phyloP scores from a whole-genome alignment of 2,797 vertebrate genomes.

The Pachyuromys duprasi region DNA sequence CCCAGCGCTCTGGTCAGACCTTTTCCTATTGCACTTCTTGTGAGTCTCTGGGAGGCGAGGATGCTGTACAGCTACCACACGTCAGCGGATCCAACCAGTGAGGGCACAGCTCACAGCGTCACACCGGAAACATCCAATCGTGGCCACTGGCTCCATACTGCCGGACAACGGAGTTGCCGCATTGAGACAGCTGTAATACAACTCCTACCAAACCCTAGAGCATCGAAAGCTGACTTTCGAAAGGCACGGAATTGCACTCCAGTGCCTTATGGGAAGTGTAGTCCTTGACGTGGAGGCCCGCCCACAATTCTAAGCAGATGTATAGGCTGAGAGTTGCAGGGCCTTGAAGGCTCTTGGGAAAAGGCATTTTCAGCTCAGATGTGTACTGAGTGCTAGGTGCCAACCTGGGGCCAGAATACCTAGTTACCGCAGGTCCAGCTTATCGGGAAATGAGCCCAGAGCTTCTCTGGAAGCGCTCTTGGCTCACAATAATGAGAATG shows the following conservation, averaged over 20 bases:
- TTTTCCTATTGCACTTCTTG: slow-evolving; percentile 78
- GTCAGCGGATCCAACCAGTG: not conserved
- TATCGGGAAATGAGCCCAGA: not conserved
- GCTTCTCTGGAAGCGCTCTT: not conserved
- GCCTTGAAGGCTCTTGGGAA: not conserved
- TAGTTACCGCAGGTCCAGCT: not conserved
- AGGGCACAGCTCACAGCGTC: not conserved
- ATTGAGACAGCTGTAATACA: not conserved
- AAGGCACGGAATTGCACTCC: accelerated
- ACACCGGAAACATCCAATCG: slow-evolving; percentile 75
- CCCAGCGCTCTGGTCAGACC: not conserved
- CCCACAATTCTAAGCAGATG: accelerated
- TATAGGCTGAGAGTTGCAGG: not conserved
- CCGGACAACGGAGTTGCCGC: not conserved
- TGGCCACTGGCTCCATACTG: slow-evolving; percentile 71
- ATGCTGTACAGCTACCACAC: not conserved
- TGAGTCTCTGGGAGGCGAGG: not conserved
- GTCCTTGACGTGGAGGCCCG: not conserved
- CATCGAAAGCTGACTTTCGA: accelerated
- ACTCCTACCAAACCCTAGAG: slow-evolving; percentile 34
- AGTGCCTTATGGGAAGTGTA: slow-evolving; percentile 42
- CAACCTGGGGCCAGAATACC: not conserved
- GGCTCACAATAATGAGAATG: not conserved
- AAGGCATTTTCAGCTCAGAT: not conserved
- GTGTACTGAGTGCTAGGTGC: not conserved